These are phyloP conservation scores for Oxyruncus cristatus DNA, from an alignment of 2,113 vertebrate genomes.

Conservation along the genomic window DNA sequence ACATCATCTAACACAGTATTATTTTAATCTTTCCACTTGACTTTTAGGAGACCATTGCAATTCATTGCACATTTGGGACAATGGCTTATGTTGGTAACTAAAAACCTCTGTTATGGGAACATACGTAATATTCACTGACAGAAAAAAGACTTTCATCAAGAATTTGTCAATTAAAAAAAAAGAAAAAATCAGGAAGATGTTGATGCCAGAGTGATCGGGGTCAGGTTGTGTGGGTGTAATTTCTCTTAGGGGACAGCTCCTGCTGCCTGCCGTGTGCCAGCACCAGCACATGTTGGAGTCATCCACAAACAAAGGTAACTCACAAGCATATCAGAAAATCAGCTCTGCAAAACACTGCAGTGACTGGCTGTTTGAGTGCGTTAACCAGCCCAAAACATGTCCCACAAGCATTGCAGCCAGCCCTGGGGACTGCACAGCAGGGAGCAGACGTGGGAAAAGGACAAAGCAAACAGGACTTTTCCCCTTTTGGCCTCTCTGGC, in stretches of 20 bases:
- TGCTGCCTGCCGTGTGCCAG: neutral
- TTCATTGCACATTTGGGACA: neutral
- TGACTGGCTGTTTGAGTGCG: neutral
- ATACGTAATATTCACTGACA: neutral
- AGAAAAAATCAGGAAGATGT: neutral
- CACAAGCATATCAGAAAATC: neutral
- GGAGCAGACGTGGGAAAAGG: neutral
- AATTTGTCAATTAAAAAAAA: neutral
- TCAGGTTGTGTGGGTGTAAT: neutral
- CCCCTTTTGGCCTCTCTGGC: neutral
- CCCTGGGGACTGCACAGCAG: rapidly evolving
- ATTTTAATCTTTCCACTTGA: neutral
- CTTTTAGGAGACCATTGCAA: neutral
- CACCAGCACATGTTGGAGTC: neutral
- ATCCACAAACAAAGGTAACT: neutral
- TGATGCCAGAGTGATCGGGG: neutral
- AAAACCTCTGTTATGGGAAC: neutral
- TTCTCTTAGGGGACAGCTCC: neutral
- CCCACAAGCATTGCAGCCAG: neutral
- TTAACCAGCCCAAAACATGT: neutral
- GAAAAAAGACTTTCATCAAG: neutral
- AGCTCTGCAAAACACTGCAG: neutral
- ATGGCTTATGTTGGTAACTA: neutral
- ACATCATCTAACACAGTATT: neutral
- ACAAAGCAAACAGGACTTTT: slow-evolving; percentile 32